Percentiles rank a stretch among this genome's conserved stretches.
Evolutionary conservation across 2,888 invertebrate genomes (phyloP).

Genomic region (Dynastes hyllus): DNA sequence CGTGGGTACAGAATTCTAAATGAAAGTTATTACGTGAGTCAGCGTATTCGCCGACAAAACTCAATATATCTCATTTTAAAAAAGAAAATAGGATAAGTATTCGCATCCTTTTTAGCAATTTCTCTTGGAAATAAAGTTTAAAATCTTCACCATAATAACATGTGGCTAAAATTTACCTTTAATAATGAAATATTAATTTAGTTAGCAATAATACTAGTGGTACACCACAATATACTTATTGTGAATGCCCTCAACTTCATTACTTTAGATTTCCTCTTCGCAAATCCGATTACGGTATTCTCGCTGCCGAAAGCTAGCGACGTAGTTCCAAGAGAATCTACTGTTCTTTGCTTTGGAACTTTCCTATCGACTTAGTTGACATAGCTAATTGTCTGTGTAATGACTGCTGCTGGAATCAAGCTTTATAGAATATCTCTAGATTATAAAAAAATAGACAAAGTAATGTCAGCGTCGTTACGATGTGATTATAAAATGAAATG

Average conservation of each 20-base stretch:
- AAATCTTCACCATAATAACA: background rate
- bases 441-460: no score
- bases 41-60: background rate
- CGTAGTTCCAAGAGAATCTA: no score
- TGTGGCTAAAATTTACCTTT: background rate
- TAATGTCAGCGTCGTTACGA: no score
- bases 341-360: no score
- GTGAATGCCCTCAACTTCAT: background rate
- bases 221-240: background rate
- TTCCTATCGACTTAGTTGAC: no score
- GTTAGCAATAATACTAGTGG: background rate
- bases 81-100: background rate
- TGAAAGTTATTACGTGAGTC: conserved; percentile 6
- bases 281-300: no score
- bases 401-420: no score
- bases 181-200: background rate
- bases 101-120: conserved; percentile 9
- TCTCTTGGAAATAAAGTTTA: background rate
- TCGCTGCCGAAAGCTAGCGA: no score
- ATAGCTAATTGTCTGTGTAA: no score
- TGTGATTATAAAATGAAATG: no score
- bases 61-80: background rate
- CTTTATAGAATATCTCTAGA: no score
- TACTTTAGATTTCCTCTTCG: background rate
- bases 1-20: conserved; percentile 2